Conservation (phyloP, 2,797 vertebrate species). For the Artibeus jamaicensis region DNA sequence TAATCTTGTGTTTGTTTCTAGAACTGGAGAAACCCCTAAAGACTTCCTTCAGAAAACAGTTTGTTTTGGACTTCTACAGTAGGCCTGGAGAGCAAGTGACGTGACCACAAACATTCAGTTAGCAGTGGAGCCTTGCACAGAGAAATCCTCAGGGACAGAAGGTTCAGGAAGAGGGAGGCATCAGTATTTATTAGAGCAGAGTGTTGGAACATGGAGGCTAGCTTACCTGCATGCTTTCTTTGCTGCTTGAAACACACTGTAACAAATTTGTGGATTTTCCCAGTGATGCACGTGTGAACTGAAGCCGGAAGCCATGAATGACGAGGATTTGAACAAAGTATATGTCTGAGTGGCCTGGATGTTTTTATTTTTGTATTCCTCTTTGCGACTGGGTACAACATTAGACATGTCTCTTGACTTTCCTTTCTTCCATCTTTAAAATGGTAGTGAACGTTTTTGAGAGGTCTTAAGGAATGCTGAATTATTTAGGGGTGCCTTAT, state of each 20-base stretch:
- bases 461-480: background rate
- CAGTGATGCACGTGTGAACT: background rate
- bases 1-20: slow-evolving; percentile 18
- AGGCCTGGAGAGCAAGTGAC: background rate
- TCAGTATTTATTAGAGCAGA: background rate
- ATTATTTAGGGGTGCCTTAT: background rate
- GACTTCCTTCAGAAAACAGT: background rate
- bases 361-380: slow-evolving; percentile 6
- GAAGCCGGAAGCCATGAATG: background rate
- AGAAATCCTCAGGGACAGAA: background rate
- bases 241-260: background rate
- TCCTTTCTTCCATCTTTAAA: background rate
- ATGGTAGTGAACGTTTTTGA: background rate
- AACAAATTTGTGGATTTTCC: background rate
- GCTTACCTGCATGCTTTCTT: background rate
- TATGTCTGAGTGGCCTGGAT: background rate
- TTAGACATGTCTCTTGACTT: background rate
- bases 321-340: slow-evolving; percentile 17
- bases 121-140: background rate
- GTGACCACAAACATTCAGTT: background rate
- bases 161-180: background rate
- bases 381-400: background rate
- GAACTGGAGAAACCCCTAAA: background rate
- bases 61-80: slow-evolving; percentile 45
- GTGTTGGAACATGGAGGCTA: background rate